phyloP scores from a whole-genome alignment of 2,888 invertebrate genomes.

The Keiferia lycopersicella region DNA sequence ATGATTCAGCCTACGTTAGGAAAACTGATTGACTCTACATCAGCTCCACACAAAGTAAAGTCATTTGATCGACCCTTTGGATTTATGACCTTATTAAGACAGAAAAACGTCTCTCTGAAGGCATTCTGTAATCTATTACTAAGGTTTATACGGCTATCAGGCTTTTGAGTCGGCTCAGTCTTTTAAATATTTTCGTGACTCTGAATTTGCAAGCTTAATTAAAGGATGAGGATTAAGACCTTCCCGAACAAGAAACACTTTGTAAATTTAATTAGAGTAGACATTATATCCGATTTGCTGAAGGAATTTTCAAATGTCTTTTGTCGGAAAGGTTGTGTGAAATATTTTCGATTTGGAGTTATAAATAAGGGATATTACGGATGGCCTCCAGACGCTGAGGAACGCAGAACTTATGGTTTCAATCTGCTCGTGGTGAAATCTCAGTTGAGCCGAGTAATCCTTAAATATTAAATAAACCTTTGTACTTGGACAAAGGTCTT shows the following conservation, averaged over 20 bases:
- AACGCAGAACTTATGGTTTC: constrained; percentile 27
- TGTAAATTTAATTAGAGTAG: neutral
- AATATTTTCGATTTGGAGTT: neutral
- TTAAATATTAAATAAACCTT: neutral
- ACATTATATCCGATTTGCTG: neutral
- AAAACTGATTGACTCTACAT: no score
- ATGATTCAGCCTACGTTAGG: no score
- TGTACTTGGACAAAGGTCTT: no score
- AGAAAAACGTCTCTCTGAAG: no score
- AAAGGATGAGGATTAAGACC: constrained; percentile 8
- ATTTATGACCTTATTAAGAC: no score
- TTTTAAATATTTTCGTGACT: constrained; percentile 16
- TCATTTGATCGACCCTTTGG: constrained; percentile 35
- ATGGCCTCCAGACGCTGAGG: neutral
- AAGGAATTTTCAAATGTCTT: neutral
- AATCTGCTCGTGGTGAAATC: constrained; percentile 25
- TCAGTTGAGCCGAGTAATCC: constrained; percentile 20
- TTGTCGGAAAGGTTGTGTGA: neutral
- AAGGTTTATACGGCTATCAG: neutral
- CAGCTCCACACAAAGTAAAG: no score
- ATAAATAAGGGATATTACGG: neutral
- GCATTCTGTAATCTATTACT: no score
- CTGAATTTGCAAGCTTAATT: constrained; percentile 11
- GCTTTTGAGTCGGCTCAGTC: neutral
- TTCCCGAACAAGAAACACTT: neutral